Evolutionary conservation across 2,888 invertebrate genomes (phyloP).

Genomic region (Aphidius colemani): DNA sequence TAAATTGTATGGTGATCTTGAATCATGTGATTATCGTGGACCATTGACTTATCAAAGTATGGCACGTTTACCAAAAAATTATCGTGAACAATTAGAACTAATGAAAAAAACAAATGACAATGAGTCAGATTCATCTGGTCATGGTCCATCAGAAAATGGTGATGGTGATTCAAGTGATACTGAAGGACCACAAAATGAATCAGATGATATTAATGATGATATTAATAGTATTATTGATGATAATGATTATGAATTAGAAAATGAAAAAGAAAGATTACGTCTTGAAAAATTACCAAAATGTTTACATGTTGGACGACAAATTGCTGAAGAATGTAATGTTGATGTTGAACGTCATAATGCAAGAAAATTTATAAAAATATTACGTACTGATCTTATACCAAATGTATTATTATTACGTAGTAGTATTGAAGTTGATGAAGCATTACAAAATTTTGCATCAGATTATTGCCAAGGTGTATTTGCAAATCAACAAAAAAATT

Average conservation of each 20-base stretch:
- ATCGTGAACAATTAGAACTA: constrained; percentile 61
- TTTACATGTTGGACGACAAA: constrained; percentile 61
- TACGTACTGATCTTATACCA: constrained; percentile 76
- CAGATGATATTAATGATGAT: constrained; percentile 50
- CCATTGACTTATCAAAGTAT: constrained; percentile 85
- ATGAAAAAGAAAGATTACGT: constrained; percentile 59
- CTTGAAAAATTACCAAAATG: constrained; percentile 66
- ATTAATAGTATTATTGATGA: constrained; percentile 46
- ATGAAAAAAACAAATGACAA: constrained; percentile 55
- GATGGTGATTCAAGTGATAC: constrained; percentile 55
- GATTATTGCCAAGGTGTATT: constrained; percentile 77
- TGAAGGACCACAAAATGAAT: constrained; percentile 54
- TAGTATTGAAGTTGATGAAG: constrained; percentile 88
- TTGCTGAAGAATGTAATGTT: constrained; percentile 70
- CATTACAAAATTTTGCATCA: constrained; percentile 89
- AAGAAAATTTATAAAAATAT: constrained; percentile 77
- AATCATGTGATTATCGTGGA: constrained; percentile 74
- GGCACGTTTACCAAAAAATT: constrained; percentile 81
- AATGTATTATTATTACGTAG: constrained; percentile 76
- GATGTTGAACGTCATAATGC: constrained; percentile 88
- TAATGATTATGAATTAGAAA: constrained; percentile 53
- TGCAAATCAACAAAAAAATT: constrained; percentile 51
- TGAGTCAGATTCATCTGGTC: constrained; percentile 57
- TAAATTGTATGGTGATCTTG: constrained; percentile 53
- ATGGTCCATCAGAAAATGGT: constrained; percentile 55